Conservation (phyloP, 2,113 vertebrate species). For the Polypterus bichir region DNA sequence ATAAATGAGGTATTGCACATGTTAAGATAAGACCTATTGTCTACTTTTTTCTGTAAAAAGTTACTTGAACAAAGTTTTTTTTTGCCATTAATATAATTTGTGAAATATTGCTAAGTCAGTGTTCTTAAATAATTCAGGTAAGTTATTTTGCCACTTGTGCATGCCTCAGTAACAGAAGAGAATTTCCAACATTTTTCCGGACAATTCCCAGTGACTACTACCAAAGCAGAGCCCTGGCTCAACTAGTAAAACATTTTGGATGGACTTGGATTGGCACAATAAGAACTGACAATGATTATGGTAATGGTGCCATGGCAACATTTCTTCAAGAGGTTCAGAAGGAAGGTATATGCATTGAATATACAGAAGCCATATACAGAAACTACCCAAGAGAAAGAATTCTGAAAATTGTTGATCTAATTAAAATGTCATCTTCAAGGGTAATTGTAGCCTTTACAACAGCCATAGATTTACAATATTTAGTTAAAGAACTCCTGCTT, state of each 20-base stretch:
- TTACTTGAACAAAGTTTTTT: neutral
- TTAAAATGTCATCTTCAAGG: too few relatives aligned
- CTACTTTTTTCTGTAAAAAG: too few relatives aligned
- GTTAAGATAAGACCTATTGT: too few relatives aligned
- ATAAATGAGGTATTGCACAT: too few relatives aligned
- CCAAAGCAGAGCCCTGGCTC: neutral
- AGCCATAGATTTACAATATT: too few relatives aligned
- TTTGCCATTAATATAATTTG: neutral
- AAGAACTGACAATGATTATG: slow-evolving; percentile 7
- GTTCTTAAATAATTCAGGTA: neutral
- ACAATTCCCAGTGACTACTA: slow-evolving; percentile 5
- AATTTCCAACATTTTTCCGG: slow-evolving; percentile 3
- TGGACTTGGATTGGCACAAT: slow-evolving; percentile 9
- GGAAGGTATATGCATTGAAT: neutral
- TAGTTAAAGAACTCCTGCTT: too few relatives aligned
- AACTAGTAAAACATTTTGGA: slow-evolving; percentile 1
- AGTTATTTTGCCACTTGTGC: slow-evolving; percentile 3
- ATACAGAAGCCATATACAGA: neutral
- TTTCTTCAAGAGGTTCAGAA: neutral
- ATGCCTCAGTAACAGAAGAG: neutral
- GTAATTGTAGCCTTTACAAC: too few relatives aligned
- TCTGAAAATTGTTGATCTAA: too few relatives aligned
- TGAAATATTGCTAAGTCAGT: neutral
- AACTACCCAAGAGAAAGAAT: neutral
- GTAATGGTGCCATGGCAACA: neutral